Evolutionary conservation across 2,113 vertebrate species (phyloP), one percentile per base, ranked within the genome.

Genomic region (Papio anubis): DNA sequence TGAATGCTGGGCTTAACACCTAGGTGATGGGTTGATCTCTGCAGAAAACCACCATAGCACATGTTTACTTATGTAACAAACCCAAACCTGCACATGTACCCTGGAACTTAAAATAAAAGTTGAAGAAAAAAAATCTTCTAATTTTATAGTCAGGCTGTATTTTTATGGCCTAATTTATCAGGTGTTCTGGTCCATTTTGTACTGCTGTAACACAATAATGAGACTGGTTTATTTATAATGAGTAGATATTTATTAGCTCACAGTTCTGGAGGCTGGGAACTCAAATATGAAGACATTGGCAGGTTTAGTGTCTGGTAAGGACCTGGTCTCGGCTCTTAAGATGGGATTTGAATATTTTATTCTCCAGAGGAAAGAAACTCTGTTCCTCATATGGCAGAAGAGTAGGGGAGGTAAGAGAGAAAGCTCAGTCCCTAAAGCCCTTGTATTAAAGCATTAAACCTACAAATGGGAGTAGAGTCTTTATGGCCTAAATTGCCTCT

Each of bases 121-220:
- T 55, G 52, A 55, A 55, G 52, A 55, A 64, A 61, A 30, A 30
- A 32, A 64, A 6, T 27, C 61, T 64, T 83, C 81, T 81, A 52
- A 20, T 87, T 95, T 91, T 79, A 93, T 94, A 90, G 48, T 20
- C 35, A 25, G 35, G 13, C 38, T 96, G 23, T 93, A 4, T 40
- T 78, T 87, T 93, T 82, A 76, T 52, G 32, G 38, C 32, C 10
- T 76, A 72, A 81, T 70, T 96, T 88, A 14, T 61, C 18, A 92
- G 25, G 57, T 86, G 21, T 25, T 16, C 61, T 14, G 43, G 21
- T 45, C 27, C 8, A 9, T 52, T 76, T 83, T 21, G 7, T 38
- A 3, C 11, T 57, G 10, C 17, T 68, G 17, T 8, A 59, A 45
- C 23, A 88, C 5, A 43, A 70, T 23, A 70, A 0, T 45, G 23